Evolutionary conservation across 2,888 invertebrate genomes (phyloP), one percentile per base, ranked within the genome.

Genomic region (Agriopis marginaria): DNA sequence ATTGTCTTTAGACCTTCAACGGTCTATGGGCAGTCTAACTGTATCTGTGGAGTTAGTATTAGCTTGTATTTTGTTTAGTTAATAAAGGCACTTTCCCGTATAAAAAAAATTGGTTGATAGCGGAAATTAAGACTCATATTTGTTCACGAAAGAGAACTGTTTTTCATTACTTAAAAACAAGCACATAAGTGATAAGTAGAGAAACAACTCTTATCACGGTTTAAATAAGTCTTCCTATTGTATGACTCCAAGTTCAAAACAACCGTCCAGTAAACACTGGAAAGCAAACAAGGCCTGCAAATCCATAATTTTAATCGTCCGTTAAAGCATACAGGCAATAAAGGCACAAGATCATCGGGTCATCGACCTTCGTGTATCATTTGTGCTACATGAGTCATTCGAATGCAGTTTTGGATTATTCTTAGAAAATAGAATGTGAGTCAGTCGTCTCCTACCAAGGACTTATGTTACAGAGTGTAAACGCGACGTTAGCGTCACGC

Each of bases 371-470:
- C 79, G 54, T 50, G 82, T 82, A 84, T 85, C 80, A 84, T 82
- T 85, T 84, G 81, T 81, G 78, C 83, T 82, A 17, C 32, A 83
- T 90, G 91, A 89, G 86, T 90, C 91, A 91, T 83, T 82, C 83
- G 77, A 82, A 84, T 93, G 92, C 92, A 92, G 90, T 92, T 93
- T 91, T 90, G 87, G 84, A 89, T 84, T 92, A 92, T 92, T 91
- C 90, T 92, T 91, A 92, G 92, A 86, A 89, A 91, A 89, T 92
- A 92, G 92, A 89, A 82, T 80, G 79, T 91, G 91, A 92, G 78
- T 92, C 91, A 92, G 78, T 70, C 79, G 87, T 75, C 87, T 86
- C 86, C 85, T 85, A 83, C 87, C 89, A 91, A 91, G 90, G 90
- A 90, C 89, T 76, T 71, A 79, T 53, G 60, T 62, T 54, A 78